Evolutionary conservation across 2,888 invertebrate genomes (phyloP), one percentile per base, ranked within the genome.

Genomic region (Lucinisca nassula): DNA sequence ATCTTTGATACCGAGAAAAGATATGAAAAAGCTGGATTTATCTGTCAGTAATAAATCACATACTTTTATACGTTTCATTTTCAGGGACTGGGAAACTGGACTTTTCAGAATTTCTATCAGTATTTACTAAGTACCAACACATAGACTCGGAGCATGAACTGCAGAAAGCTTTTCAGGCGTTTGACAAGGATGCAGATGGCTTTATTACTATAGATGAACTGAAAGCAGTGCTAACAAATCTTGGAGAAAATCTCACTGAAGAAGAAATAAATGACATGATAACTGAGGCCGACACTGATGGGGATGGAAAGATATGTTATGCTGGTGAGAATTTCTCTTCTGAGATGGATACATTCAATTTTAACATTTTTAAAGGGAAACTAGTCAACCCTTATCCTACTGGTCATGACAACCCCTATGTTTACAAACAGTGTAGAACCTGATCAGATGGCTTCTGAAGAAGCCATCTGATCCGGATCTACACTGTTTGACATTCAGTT

Each of bases 231-330:
- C 99, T 99, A 99, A 97, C 99, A 96, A 99, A 99, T 94, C 97
- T 99, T 97, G 99, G 99, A 96, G 99, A 99, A 97, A 99, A 99
- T 97, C 99, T 99, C 97, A 99, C 99, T 97, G 99, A 99, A 97
- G 99, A 99, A 87, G 99, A 99, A 97, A 97, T 99, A 93, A 99
- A 99, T 97, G 99, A 99, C 97, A 99, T 99, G 99, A 99, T 99
- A 97, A 99, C 99, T 97, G 99, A 99, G 97, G 99, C 99, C 95
- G 99, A 99, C 97, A 98, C 98, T 95, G 98, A 99, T 92, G 87
- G 87, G 0, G 87, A 87, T 77, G 87, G 83, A n/a, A 76, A 73
- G 70, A 83, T 87, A 27, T 79, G 83, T 24, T 87, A 73, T 75
- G 74, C 79, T 38, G 87, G 87, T 87, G 74, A 4, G 17, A 10